Conservation (phyloP, 2,797 vertebrate genomes). For the Argya squamiceps region DNA sequence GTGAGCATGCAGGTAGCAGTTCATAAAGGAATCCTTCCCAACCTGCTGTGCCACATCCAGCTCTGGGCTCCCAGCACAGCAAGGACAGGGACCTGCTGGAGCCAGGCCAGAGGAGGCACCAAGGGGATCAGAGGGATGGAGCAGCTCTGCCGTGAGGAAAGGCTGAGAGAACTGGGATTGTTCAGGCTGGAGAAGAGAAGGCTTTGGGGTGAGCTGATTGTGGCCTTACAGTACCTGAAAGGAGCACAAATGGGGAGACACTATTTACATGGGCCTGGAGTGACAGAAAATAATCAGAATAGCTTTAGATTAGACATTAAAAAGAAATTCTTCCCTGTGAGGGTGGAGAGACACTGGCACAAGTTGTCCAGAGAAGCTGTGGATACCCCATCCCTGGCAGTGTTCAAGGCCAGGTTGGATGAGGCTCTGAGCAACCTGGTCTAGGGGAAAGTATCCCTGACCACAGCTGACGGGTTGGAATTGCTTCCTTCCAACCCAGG, state of each 20-base stretch:
- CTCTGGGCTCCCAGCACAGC: background rate
- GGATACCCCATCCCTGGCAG: background rate
- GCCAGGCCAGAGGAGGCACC: background rate
- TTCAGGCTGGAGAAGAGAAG: rapidly evolving
- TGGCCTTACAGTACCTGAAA: rapidly evolving
- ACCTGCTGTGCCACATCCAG: background rate
- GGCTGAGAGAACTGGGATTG: rapidly evolving
- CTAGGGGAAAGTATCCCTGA: rapidly evolving
- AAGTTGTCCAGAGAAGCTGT: rapidly evolving
- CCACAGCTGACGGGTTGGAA: background rate
- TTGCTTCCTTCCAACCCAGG: too few species aligned
- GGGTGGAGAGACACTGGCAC: rapidly evolving
- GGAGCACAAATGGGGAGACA: rapidly evolving
- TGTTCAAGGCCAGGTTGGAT: background rate
- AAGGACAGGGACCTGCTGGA: background rate
- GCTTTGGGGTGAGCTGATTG: rapidly evolving
- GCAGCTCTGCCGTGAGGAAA: background rate
- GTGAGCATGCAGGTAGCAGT: too few species aligned
- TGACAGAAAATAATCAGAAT: background rate
- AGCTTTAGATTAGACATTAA: rapidly evolving
- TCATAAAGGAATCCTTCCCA: background rate
- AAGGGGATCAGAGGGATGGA: background rate
- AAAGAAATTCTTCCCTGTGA: background rate
- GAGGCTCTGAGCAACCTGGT: background rate
- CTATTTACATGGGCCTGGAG: rapidly evolving